Conservation (phyloP, 2,888 invertebrate genomes). For the Campaea margaritaria region DNA sequence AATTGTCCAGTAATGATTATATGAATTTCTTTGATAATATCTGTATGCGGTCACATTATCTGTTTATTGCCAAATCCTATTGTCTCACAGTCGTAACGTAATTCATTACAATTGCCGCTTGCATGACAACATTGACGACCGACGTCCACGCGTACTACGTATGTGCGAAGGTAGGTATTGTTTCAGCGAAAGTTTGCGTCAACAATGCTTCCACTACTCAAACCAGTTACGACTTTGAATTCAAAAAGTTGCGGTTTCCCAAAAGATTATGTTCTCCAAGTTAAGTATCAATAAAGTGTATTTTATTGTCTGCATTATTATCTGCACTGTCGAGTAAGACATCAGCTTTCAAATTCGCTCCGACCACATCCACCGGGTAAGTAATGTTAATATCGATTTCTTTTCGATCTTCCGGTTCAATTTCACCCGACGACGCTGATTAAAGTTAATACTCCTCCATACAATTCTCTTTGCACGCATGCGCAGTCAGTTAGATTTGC, state of each 20-base stretch:
- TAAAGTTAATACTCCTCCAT: constrained; percentile 57
- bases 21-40: constrained; percentile 68
- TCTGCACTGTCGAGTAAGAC: constrained; percentile 49
- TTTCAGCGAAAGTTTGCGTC: constrained; percentile 32
- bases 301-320: constrained; percentile 47
- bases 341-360: constrained; percentile 61
- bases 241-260: constrained; percentile 19
- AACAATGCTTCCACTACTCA: constrained; percentile 15
- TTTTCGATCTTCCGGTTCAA: constrained; percentile 73
- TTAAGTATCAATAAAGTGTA: constrained; percentile 46
- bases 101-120: constrained; percentile 50
- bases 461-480: constrained; percentile 51
- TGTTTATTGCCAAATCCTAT: constrained; percentile 63
- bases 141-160: constrained; percentile 31
- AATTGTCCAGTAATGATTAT: constrained; percentile 61
- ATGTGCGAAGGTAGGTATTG: constrained; percentile 4
- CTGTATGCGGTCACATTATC: constrained; percentile 51
- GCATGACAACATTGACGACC: constrained; percentile 48
- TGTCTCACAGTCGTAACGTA: constrained; percentile 60
- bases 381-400: constrained; percentile 62
- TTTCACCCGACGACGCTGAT: constrained; percentile 66
- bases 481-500: constrained; percentile 44
- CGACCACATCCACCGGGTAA: constrained; percentile 53
- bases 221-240: constrained; percentile 11
- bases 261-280: constrained; percentile 8